Percentiles rank a stretch among this genome's conserved stretches.
phyloP scores from a whole-genome alignment of 2,113 vertebrate genomes.

The Otis tarda region DNA sequence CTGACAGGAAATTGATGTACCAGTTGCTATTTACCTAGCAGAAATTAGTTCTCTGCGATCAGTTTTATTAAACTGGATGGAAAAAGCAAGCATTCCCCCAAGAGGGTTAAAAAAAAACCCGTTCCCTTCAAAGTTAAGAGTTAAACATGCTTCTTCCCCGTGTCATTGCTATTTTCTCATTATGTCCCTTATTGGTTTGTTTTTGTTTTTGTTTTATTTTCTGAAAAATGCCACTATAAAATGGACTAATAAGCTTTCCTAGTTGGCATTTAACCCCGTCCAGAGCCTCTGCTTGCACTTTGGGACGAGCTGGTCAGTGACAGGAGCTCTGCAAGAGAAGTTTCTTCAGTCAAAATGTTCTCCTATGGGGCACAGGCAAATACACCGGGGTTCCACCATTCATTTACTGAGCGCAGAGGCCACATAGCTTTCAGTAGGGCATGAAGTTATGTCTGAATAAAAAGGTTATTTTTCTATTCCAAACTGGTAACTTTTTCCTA shows the following conservation, averaged over 20 bases:
- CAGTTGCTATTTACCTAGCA: slow-evolving; percentile 70
- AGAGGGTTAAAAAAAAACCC: slow-evolving; percentile 16
- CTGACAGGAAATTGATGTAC: slow-evolving; percentile 73
- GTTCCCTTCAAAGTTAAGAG: background rate
- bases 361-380: background rate
- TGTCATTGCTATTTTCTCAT: background rate
- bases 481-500: background rate
- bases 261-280: background rate
- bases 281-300: background rate
- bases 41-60: slow-evolving; percentile 69
- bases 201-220: background rate
- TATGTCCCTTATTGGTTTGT: background rate
- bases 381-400: background rate
- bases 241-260: background rate
- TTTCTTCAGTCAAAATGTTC: background rate
- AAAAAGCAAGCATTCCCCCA: slow-evolving; percentile 3
- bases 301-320: background rate
- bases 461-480: background rate
- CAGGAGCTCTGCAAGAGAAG: background rate
- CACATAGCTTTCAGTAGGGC: background rate
- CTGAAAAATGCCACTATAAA: background rate
- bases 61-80: slow-evolving; percentile 43
- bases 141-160: background rate
- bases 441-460: background rate
- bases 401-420: background rate